Evolutionary conservation across 2,888 invertebrate genomes (phyloP).

Genomic region (Chrysomela aeneicollis): DNA sequence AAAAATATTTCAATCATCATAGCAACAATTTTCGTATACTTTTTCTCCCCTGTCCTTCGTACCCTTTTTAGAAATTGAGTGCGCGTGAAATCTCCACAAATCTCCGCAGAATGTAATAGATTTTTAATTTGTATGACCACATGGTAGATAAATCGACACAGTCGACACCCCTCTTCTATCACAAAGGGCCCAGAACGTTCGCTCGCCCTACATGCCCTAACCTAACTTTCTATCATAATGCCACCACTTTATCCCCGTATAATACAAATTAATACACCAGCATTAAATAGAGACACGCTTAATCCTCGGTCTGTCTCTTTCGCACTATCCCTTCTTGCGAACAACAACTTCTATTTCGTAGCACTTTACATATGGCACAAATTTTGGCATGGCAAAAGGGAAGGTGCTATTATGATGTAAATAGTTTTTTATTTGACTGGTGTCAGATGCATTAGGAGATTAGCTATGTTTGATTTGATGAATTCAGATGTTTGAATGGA

Average conservation of each 20-base stretch:
- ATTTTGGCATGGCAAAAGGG: conserved; percentile 48
- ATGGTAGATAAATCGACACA: conserved; percentile 53
- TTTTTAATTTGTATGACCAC: conserved; percentile 62
- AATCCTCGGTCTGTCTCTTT: conserved; percentile 49
- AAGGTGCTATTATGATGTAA: conserved; percentile 47
- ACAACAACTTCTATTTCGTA: conserved; percentile 41
- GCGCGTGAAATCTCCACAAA: conserved; percentile 45
- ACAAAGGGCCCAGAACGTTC: conserved; percentile 44
- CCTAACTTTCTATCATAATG: conserved; percentile 58
- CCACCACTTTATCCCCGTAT: conserved; percentile 59
- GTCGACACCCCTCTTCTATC: conserved; percentile 45
- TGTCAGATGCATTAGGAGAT: conserved; percentile 25
- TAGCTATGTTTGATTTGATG: conserved; percentile 35
- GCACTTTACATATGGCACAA: conserved; percentile 57
- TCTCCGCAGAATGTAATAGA: conserved; percentile 54
- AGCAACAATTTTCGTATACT: neutral
- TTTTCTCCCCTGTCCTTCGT: conserved; percentile 15
- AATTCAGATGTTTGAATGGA: conserved; percentile 5
- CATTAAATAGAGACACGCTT: conserved; percentile 58
- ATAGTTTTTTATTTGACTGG: conserved; percentile 41
- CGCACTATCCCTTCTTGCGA: conserved; percentile 12
- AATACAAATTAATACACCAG: conserved; percentile 61
- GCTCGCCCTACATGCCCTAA: conserved; percentile 39
- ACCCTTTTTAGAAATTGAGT: conserved; percentile 35
- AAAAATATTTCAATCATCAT: no score